A percentile compares a stretch with the other conserved stretches of the same genome.
Evolutionary conservation across 2,113 vertebrate species (phyloP).

Genomic region (Lanius ludovicianus): DNA sequence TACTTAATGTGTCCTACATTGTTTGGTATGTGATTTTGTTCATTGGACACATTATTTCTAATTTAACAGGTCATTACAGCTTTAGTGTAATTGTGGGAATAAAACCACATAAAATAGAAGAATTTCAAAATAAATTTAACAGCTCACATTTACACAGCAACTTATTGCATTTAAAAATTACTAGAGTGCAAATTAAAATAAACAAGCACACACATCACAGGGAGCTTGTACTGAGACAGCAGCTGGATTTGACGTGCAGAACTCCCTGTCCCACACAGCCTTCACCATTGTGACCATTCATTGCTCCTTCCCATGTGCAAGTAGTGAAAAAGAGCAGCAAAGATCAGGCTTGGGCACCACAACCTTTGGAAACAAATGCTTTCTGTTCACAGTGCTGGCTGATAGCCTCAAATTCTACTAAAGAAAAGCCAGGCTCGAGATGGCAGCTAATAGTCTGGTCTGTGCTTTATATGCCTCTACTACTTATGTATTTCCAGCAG

Average conservation of each 20-base stretch:
- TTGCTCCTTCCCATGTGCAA: not conserved
- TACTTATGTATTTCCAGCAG: not conserved
- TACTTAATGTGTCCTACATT: not conserved
- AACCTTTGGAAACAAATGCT: not conserved
- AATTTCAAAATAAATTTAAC: slow-evolving; percentile 23
- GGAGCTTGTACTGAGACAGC: not conserved
- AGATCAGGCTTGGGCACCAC: not conserved
- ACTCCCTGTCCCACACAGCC: not conserved
- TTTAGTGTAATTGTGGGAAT: slow-evolving; percentile 5
- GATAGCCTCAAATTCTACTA: not conserved
- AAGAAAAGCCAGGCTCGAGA: not conserved
- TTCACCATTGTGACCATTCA: not conserved
- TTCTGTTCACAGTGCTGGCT: not conserved
- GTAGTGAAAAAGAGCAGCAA: not conserved
- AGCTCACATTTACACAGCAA: not conserved
- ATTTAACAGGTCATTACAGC: slow-evolving; percentile 30
- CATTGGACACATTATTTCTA: not conserved
- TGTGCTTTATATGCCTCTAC: rapidly evolving
- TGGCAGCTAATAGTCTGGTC: not conserved
- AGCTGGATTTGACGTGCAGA: not conserved
- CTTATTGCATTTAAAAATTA: not conserved
- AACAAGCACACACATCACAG: not conserved
- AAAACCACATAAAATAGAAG: slow-evolving; percentile 29
- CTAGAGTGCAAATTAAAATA: not conserved
- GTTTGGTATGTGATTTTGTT: not conserved